phyloP scores from a whole-genome alignment of 2,113 vertebrate species.

The Ahaetulla prasina region DNA sequence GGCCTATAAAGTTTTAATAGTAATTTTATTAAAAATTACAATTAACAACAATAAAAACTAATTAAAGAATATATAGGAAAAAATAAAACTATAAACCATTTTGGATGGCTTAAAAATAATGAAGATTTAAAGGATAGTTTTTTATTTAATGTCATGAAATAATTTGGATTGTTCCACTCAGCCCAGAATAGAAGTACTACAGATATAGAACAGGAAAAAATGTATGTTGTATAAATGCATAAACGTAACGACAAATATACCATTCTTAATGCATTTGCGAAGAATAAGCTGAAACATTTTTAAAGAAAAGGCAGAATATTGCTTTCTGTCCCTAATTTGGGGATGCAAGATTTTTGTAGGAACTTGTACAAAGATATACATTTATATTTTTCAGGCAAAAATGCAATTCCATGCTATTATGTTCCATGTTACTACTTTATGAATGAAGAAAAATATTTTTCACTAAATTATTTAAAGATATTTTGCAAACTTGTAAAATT shows the following conservation, averaged over 20 bases:
- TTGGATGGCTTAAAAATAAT: slow-evolving; percentile 49
- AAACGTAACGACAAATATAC: background rate
- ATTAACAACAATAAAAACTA: background rate
- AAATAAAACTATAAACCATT: slow-evolving; percentile 19
- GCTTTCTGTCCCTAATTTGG: background rate
- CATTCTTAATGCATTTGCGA: slow-evolving; percentile 29
- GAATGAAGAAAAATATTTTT: background rate
- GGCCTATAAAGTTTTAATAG: slow-evolving; percentile 39
- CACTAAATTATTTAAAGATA: background rate
- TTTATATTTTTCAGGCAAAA: background rate
- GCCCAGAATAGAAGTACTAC: background rate
- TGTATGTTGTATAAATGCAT: slow-evolving; percentile 5
- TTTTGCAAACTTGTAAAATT: too few relatives aligned
- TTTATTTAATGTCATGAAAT: slow-evolving; percentile 41
- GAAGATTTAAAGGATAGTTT: slow-evolving; percentile 54
- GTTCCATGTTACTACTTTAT: background rate
- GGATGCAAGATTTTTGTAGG: background rate
- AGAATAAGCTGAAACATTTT: slow-evolving; percentile 1
- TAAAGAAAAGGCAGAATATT: background rate
- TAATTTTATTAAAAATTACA: background rate
- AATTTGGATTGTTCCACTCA: slow-evolving; percentile 21
- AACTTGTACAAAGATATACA: background rate
- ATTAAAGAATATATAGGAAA: background rate
- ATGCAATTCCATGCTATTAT: background rate
- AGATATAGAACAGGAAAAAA: slow-evolving; percentile 28